Percentiles rank a stretch among this genome's conserved stretches.
These are phyloP conservation scores for Pteromalus puparum DNA, from an alignment of 1,140 invertebrate genomes.

Conservation along the genomic window DNA sequence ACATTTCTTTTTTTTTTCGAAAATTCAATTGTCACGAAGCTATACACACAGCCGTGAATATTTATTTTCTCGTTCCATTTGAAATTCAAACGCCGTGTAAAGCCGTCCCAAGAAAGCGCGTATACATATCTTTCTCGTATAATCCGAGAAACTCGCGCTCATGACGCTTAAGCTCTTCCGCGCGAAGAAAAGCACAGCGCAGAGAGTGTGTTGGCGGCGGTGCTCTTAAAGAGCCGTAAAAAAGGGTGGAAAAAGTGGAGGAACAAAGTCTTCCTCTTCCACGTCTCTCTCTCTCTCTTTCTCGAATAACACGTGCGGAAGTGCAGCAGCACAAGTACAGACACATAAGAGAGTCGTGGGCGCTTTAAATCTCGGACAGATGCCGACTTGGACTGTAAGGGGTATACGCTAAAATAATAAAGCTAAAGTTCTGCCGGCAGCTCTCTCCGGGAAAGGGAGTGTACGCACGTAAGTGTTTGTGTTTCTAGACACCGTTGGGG, in stretches of 20 bases:
- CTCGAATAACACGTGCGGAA: not conserved
- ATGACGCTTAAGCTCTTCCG: constrained; percentile 17
- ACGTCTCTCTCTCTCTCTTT: constrained; percentile 1
- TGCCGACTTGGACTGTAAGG: not conserved
- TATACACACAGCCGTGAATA: not conserved
- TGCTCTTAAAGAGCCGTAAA: not conserved
- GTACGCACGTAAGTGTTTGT: constrained; percentile 61
- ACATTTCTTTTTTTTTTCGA: too few relatives aligned
- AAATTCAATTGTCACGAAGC: too few relatives aligned
- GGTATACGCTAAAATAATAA: constrained; percentile 68
- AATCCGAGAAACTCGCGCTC: not conserved
- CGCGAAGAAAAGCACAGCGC: constrained; percentile 8
- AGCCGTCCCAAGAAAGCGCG: not conserved
- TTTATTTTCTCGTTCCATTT: constrained; percentile 9
- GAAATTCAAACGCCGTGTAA: constrained; percentile 8
- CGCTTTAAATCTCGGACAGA: constrained; percentile 24
- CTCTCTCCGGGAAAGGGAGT: constrained; percentile 52
- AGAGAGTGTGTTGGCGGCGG: not conserved
- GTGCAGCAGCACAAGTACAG: not conserved
- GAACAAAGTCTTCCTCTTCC: not conserved
- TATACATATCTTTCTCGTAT: not conserved
- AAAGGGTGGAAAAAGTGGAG: not conserved
- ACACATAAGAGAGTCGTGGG: not conserved
- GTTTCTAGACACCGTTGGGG: constrained; percentile 62
- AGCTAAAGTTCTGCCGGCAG: constrained; percentile 51